Evolutionary conservation across 2,888 invertebrate species (phyloP).

Genomic region (Alsophila aescularia): DNA sequence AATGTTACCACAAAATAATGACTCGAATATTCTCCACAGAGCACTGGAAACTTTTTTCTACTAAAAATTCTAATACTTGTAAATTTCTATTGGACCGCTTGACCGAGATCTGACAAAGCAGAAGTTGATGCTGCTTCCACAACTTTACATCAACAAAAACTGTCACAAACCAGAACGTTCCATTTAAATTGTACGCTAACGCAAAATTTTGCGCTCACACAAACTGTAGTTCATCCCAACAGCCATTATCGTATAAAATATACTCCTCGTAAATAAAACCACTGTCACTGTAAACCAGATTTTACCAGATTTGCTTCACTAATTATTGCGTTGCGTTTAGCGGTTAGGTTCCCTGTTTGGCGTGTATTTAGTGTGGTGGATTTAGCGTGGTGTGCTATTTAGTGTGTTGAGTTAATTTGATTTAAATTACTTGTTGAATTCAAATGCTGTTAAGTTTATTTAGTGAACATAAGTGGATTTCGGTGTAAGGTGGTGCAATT

Average conservation of each 20-base stretch:
- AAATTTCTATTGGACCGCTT: too few relatives aligned
- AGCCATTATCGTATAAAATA: conserved; percentile 8
- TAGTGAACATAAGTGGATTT: neutral
- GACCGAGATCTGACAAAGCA: too few relatives aligned
- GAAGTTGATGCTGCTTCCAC: neutral
- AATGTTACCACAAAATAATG: too few relatives aligned
- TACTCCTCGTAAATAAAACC: conserved; percentile 13
- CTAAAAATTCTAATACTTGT: too few relatives aligned
- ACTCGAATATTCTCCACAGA: too few relatives aligned
- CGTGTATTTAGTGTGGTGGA: neutral
- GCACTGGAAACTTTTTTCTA: too few relatives aligned
- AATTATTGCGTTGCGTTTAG: conserved; percentile 4
- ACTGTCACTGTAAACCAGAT: conserved; percentile 1
- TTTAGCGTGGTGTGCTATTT: conserved; percentile 2
- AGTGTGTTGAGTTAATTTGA: conserved; percentile 22
- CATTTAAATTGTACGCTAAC: neutral
- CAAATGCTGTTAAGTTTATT: neutral
- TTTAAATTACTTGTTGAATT: conserved; percentile 29
- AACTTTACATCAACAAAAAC: neutral
- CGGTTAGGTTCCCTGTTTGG: neutral
- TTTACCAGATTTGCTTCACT: conserved; percentile 10
- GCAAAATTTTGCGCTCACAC: neutral
- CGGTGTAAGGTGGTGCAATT: neutral
- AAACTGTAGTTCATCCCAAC: conserved; percentile 7
- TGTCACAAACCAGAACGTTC: neutral